Base-by-base conservation (phyloP, 1,140 invertebrate species). In the Achroia grisella region DNA sequence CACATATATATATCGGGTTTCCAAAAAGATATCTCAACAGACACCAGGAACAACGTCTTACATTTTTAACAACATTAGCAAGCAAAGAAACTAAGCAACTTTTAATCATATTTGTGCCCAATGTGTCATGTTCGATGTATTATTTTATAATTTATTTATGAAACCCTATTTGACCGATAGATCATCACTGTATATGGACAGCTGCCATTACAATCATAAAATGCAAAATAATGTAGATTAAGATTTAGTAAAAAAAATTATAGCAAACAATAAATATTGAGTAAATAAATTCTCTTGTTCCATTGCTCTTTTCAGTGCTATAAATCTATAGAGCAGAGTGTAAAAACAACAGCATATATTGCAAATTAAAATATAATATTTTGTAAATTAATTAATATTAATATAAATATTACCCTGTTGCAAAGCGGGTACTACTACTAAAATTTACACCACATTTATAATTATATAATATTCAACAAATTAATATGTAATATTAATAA, bases 201-300 rank as follows among this genome's bases (percentile, higher is more conserved):
- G 77, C 77, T 81, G 75, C 77, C 77, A 74, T 76, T 73, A 83
- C 66, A 70, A 71, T 75, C 54, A 71, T 72, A 81, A 83, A 84
- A 84, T 84, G 80, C 77, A 81, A 81, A 84, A 76, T 75, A 81
- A 79, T 81, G 66, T 72, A 74, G 79, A 79, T 69, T 74, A 64
- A 68, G 64, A 52, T 74, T 72, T 68, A 76, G 68, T 80, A 72
- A 62, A 75, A 76, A 72, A 33, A 71, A 71, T 59, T 63, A 72
- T 69, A 69, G 73, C 78, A 75, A 76, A 77, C 73, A 71, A 78
- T 62, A 65, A 74, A 80, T 75, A 72, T 71, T 77, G 76, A 85
- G 77, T 85, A 85, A 85, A 85, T 85, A 85, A 85, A 85, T 85
- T 85, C 80, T 85, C 78, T 75, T 85, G 77, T 82, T 85, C 76